These are phyloP conservation scores for Monoplex corrugatus DNA, from an alignment of 2,888 invertebrate genomes.

Conservation along the genomic window DNA sequence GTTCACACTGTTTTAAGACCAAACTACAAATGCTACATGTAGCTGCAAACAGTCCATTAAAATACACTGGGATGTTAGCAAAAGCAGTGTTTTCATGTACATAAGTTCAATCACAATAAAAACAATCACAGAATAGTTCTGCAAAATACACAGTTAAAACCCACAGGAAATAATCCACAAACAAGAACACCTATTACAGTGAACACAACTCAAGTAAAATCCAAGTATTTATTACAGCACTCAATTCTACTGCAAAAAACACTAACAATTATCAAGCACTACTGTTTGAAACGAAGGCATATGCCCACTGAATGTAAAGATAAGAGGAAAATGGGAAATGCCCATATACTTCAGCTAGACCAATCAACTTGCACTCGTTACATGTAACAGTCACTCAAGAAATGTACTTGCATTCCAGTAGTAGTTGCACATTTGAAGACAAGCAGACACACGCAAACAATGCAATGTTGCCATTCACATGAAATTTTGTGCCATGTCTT, in stretches of 20 bases:
- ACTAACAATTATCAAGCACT: neutral
- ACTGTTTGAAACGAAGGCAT: neutral
- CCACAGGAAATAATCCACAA: neutral
- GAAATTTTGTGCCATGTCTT: neutral
- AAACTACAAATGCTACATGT: neutral
- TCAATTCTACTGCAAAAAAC: neutral
- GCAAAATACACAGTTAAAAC: neutral
- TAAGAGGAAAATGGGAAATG: neutral
- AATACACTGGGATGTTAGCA: neutral
- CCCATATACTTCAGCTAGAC: neutral
- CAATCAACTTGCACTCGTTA: too few species aligned
- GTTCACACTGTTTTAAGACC: neutral
- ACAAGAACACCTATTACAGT: neutral
- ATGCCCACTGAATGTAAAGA: neutral
- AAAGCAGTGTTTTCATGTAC: neutral
- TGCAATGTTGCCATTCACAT: slow-evolving; percentile 10
- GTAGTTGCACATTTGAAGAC: neutral
- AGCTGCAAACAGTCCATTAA: neutral
- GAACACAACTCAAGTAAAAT: neutral
- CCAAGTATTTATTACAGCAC: neutral
- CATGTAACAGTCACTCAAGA: neutral
- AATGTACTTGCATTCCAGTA: neutral
- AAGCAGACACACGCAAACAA: neutral
- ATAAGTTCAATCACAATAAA: neutral
- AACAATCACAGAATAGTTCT: slow-evolving; percentile 25